Evolutionary conservation across 2,797 vertebrate genomes (phyloP), one percentile per base, ranked within the genome.

Genomic region (Phaenicophaeus curvirostris): DNA sequence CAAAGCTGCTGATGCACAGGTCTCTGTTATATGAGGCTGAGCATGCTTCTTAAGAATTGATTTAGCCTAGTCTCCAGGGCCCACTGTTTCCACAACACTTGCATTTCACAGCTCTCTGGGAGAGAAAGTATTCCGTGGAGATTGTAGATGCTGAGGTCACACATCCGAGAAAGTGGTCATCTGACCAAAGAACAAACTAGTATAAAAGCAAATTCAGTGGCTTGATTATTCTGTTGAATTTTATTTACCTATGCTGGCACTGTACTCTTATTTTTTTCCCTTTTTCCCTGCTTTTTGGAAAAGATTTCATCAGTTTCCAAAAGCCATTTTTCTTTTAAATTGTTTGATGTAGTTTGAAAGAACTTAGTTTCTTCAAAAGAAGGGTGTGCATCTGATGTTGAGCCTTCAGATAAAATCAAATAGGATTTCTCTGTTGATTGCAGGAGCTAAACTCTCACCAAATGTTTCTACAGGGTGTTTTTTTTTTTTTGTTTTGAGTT

Each of bases 351-450:
- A 72, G 8, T 63, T 55, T 69, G 17, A 63, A 88, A 76, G 15
- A 85, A 68, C 57, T 54, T 37, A 27, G 2, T 53, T 81, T 80
- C 35, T 92, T 89, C n/a, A 68, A 87, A 89, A 73, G 24, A 79
- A 71, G 5, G 16, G 4, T 77, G 8, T 58, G 9, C 25, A 39
- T 55, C 50, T 74, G 17, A 58, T 82, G 30, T 50, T 77, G 50
- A 85, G 8, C 14, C 5, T 86, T 79, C 23, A 93, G 58, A 55
- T 58, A 93, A 93, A 94, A 77, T 89, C 68, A 82, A 59, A 63
- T 71, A 71, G 30, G 33, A 90, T 77, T 85, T 83, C 11, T 65
- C 65, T 77, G 37, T 82, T 80, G 46, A 65, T 83, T 93, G 31
- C 19, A 85, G 54, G n/a, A 85, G 15, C 7, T 87, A 82, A 82